Base-by-base conservation (phyloP, 2,113 vertebrate genomes). In the Proterorhinus semilunaris region DNA sequence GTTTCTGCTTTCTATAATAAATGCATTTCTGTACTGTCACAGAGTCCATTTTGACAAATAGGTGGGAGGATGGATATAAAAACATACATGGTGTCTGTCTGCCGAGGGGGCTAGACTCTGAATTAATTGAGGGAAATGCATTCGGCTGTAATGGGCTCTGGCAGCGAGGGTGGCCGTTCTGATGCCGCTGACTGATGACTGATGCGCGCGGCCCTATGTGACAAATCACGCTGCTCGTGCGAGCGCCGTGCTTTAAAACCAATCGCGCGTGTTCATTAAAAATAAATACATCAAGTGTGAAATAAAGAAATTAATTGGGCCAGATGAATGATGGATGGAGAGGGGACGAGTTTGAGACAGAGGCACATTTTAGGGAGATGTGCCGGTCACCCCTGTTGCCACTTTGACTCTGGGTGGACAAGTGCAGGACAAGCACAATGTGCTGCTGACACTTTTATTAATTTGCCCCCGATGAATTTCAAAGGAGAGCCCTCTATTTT, bases 51-150 rank as follows among this genome's bases (percentile, higher is more conserved):
- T 90, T 92, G 93, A 93, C 91, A 92, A 92, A 92, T 93, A 92
- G 89, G 90, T 91, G 88, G 88, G 85, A 74, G 89, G 90, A 85
- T 85, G 81, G 81, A 92, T 91, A 85, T 84, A 90, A 90, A 88
- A 88, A 87, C 86, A 90, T 84, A 85, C 86, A 89, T 83, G 89
- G 83, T 82, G 73, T 83, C 86, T 88, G 90, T 83, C 86, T 88
- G 90, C 86, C 87, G 79, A 85, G 86, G 88, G 27, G 89, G 90
- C 93, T 88, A 86, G 88, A 90, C 88, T 92, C 89, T 84, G 90
- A 91, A 92, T 91, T 93, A 93, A 93, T 93, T 93, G 90, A 92
- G 90, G 91, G 83, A 92, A 93, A 92, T 92, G 88, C 90, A 92
- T 92, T 91, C 91, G 90, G 88, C 76, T 65, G 89, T 93, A 92